Evolutionary conservation across 1,140 invertebrate genomes (phyloP).

Genomic region (Drosophila ambigua): DNA sequence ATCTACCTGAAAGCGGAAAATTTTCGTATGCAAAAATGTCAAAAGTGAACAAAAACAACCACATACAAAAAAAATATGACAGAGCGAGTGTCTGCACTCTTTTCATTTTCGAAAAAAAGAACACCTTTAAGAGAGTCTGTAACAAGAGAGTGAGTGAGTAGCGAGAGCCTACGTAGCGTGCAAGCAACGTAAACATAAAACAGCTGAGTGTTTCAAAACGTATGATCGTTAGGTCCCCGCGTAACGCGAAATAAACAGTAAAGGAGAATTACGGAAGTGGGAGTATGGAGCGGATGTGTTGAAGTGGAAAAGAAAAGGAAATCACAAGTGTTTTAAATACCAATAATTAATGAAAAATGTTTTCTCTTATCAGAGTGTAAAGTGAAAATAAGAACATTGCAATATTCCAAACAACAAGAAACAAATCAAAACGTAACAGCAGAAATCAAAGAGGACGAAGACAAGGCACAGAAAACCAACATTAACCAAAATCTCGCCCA

Average conservation of each 20-base stretch:
- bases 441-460: slow-evolving; percentile 36
- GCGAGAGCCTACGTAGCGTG: slow-evolving; percentile 47
- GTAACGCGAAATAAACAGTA: slow-evolving; percentile 58
- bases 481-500: slow-evolving; percentile 36
- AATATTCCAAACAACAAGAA: slow-evolving; percentile 47
- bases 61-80: slow-evolving; percentile 46
- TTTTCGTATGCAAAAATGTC: slow-evolving; percentile 80
- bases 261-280: slow-evolving; percentile 10
- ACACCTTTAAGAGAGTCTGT: slow-evolving; percentile 19
- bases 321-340: slow-evolving; percentile 39
- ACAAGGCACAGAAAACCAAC: slow-evolving; percentile 42
- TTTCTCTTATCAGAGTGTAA: slow-evolving; percentile 39
- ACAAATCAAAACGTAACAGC: slow-evolving; percentile 35
- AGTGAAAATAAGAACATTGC: slow-evolving; percentile 47
- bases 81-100: slow-evolving; percentile 37
- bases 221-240: slow-evolving; percentile 60
- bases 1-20: slow-evolving; percentile 81
- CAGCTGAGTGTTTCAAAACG: slow-evolving; percentile 65
- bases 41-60: slow-evolving; percentile 75
- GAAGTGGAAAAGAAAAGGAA: slow-evolving; percentile 36
- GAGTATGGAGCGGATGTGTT: slow-evolving; percentile 19
- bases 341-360: slow-evolving; percentile 16
- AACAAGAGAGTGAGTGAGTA: slow-evolving; percentile 23
- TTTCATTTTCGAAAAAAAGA: slow-evolving; percentile 31
- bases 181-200: slow-evolving; percentile 69